Base-by-base conservation (phyloP, 2,888 invertebrate species). In the Leucoma salicis region DNA sequence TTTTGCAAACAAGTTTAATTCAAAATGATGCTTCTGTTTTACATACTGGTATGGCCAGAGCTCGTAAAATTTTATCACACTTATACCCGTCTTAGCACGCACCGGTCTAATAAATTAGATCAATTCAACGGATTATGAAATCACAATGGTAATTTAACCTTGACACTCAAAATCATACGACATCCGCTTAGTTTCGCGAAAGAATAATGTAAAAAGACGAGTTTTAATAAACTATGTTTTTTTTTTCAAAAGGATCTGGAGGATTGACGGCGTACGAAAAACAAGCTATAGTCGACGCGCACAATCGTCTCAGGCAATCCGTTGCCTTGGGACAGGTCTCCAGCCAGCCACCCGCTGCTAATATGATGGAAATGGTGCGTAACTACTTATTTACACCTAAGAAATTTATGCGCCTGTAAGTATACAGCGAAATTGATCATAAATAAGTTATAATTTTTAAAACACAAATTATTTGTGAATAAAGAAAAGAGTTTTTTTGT, bases 341-440 rank as follows among this genome's bases (percentile, higher is more conserved):
- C 56, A 91, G 90, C 53, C 96, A 96, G 67, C 94, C 95, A 13
- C 93, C 94, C 39, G 94, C 96, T 15, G 93, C 95, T 61, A 95
- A 96, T 82, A 96, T 96, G 95, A 92, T 94, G 87, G 95, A 96
- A 91, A 93, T 96, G 92, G 95, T 95, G 82, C 79, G 91, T 57
- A 15, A 40, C 13, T n/a, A 33, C 13, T 31, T 36, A 13, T 39
- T 21, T n/a, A n/a, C n/a, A n/a, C n/a, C n/a, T n/a, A n/a, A n/a
- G 8, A 21, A 21, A 5, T 21, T 21, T 21, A 2, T 21, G 2
- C 21, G 1, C 8, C 8, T 21, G 8, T 21, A 8, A 21, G 8
- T 21, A 21, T 21, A 21, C 8, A 4, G n/a, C n/a, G n/a, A n/a
- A n/a, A n/a, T n/a, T n/a, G n/a, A n/a, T n/a, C n/a, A n/a, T n/a